phyloP scores from a whole-genome alignment of 2,113 vertebrate species.

The Triplophysa rosa region DNA sequence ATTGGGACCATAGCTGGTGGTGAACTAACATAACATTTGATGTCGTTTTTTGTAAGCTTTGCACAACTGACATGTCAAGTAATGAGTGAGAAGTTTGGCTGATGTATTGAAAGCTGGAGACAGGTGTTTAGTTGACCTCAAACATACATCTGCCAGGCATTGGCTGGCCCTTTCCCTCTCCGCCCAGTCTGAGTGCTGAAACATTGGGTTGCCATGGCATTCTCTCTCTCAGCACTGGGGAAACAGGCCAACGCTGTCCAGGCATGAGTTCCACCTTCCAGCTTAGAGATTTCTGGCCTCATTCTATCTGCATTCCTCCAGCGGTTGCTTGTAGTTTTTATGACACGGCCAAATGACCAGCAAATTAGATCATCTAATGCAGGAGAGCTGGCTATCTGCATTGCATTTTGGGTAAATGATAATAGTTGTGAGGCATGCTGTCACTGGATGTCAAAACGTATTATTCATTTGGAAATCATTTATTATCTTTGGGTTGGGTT shows the following conservation, averaged over 20 bases:
- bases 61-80: conserved; percentile 26
- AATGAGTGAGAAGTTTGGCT: conserved; percentile 24
- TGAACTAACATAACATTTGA: conserved; percentile 16
- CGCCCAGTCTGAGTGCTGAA: conserved; percentile 44
- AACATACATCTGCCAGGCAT: conserved; percentile 47
- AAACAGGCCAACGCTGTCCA: conserved; percentile 44
- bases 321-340: conserved; percentile 14
- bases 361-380: conserved; percentile 22
- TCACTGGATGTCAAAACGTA: background rate
- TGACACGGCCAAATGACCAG: conserved; percentile 4
- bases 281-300: conserved; percentile 35
- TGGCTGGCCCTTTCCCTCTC: conserved; percentile 6
- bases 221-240: conserved; percentile 51
- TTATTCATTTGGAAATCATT: conserved; percentile 7
- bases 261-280: conserved; percentile 33
- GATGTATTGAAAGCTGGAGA: conserved; percentile 43
- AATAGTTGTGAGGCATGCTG: conserved; percentile 14
- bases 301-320: conserved; percentile 45
- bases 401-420: conserved; percentile 20
- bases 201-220: conserved; percentile 60
- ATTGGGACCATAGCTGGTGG: conserved; percentile 8
- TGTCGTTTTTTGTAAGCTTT: background rate
- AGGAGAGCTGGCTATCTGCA: conserved; percentile 20
- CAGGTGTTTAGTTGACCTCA: conserved; percentile 60
- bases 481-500: background rate